These are phyloP conservation scores for Trachelus troglodyta DNA, from an alignment of 2,888 invertebrate species.

Conservation along the genomic window DNA sequence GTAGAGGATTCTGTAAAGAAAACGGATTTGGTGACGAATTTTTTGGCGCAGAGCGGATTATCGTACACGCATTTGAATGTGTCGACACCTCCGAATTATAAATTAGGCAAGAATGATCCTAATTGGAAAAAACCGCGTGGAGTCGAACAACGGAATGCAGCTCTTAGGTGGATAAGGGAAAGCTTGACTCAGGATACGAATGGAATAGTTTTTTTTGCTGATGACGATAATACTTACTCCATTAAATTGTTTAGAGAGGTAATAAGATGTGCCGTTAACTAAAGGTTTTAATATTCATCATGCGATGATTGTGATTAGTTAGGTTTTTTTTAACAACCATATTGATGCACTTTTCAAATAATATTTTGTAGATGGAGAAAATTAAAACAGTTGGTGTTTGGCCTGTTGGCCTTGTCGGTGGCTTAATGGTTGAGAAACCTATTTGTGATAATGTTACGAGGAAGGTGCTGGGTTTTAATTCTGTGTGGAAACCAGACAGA, in stretches of 20 bases:
- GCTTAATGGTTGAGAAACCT: slow-evolving; percentile 92
- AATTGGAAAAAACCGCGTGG: slow-evolving; percentile 87
- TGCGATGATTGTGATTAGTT: slow-evolving; percentile 4
- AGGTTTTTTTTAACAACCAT: not conserved
- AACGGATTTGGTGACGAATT: slow-evolving; percentile 77
- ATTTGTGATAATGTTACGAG: slow-evolving; percentile 74
- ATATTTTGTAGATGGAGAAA: slow-evolving; percentile 77
- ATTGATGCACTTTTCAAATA: not conserved
- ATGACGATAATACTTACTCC: slow-evolving; percentile 96
- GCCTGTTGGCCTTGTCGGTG: slow-evolving; percentile 97
- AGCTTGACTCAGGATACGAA: slow-evolving; percentile 72
- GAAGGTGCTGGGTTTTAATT: slow-evolving; percentile 74
- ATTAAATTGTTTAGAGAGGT: slow-evolving; percentile 91
- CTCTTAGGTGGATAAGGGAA: slow-evolving; percentile 82
- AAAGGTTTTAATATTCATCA: not conserved
- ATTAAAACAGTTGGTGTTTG: slow-evolving; percentile 89
- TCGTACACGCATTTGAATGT: slow-evolving; percentile 78
- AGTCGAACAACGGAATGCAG: slow-evolving; percentile 90
- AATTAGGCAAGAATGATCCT: slow-evolving; percentile 76
- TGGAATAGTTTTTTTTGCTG: slow-evolving; percentile 93
- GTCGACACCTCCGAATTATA: slow-evolving; percentile 77
- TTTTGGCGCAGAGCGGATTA: slow-evolving; percentile 76
- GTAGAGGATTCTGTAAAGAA: slow-evolving; percentile 85
- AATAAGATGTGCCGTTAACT: slow-evolving; percentile 11
- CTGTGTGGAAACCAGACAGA: slow-evolving; percentile 89